Base-by-base conservation (phyloP, 2,797 vertebrate species). In the Eupleurogrammus muticus region DNA sequence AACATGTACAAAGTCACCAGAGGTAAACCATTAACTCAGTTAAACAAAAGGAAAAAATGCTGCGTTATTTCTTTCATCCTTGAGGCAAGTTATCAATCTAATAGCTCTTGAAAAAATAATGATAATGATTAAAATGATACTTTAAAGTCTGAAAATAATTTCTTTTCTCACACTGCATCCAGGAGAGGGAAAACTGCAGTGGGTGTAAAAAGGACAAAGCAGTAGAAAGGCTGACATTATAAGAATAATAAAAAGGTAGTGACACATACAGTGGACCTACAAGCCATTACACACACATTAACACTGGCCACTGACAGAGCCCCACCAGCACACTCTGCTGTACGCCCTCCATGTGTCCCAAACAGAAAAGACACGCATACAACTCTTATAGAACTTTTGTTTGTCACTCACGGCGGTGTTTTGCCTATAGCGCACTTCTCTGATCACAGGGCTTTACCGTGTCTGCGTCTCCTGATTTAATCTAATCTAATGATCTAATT, bases 261-360 rank as follows among this genome's bases (percentile, higher is more conserved):
- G 62, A 86, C 17, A 38, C 68, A 72, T 44, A 17, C 19, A 73
- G 47, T 4, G 24, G 57, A 58, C 61, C 64, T 63, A 51, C 58
- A 70, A 82, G n/a, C n/a, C n/a, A n/a, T n/a, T n/a, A n/a, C n/a
- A n/a, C n/a, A 70, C 48, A 66, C 38, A 74, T 70, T 72, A 74
- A 50, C 56, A 64, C 75, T 5, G 34, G 24, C 44, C 28, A 13
- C 48, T 42, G 23, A 36, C 8, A n/a, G 50, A 52, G 42, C 48
- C 59, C 47, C 51, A 10, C 36, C 14, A 9, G 36, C 63, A 50
- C 60, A 55, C 38, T 24, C 23, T 9, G 17, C 60, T 59, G 8
- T 50, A 70, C 12, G 13, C 50, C 24, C 38, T n/a, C 32, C 51
- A 36, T 35, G 21, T 24, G 36, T 56, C 49, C 21, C 40, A 0